Base-by-base conservation (phyloP, 2,797 vertebrate species). In the Molothrus ater region DNA sequence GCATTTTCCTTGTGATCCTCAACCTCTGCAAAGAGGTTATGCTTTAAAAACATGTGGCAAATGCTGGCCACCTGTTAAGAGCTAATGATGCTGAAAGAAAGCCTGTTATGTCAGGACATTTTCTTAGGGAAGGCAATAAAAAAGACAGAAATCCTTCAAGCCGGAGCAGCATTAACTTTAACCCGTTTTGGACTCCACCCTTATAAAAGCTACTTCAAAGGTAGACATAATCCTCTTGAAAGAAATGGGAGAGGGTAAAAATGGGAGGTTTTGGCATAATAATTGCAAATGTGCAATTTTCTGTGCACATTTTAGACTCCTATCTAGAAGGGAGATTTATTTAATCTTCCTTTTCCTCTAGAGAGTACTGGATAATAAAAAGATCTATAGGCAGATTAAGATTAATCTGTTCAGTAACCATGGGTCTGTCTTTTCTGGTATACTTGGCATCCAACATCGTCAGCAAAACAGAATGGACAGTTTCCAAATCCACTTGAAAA, bases 361-460 rank as follows among this genome's bases (percentile, higher is more conserved):
- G 95, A 95, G 85, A 94, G 57, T 28, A 10, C 69, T 93, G 91
- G 86, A 84, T 95, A 95, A 96, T 95, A 94, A 97, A 96, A 96
- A 79, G 54, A 95, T 94, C 95, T 92, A 95, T 87, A 87, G 93
- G 79, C 86, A 95, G 82, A 98, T 96, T 97, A 96, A 97, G 94
- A 95, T 95, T 91, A 94, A 97, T 96, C 88, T 85, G 31, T 69
- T 96, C 91, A 70, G 76, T 85, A 97, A 96, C 64, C 73, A 78
- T 61, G 45, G 73, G 43, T 31, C 40, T 94, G 78, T 95, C 76
- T 97, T 96, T 96, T 84, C 80, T 96, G 89, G 74, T 95, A 86
- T 61, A 22, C 61, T 86, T 42, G 47, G 63, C 91, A 95, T 92
- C 91, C 28, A 94, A 82, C 65, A 60, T 50, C 31, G 13, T 95